Evolutionary conservation across 2,888 invertebrate genomes (phyloP).

Genomic region (Napeogenes sylphis): DNA sequence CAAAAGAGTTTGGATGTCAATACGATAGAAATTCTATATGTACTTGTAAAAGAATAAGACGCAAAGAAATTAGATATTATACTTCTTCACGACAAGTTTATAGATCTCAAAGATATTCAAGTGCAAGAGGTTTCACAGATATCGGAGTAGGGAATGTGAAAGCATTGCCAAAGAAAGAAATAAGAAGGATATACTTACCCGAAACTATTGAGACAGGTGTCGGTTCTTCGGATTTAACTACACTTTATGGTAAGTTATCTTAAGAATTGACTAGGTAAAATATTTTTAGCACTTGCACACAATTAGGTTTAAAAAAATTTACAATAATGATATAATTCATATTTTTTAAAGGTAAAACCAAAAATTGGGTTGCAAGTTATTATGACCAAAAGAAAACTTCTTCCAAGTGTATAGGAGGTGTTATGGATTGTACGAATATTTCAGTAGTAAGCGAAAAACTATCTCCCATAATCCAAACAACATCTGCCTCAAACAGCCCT

Average conservation of each 20-base stretch:
- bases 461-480: conserved; percentile 53
- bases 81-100: conserved; percentile 26
- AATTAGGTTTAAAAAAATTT: too few species aligned
- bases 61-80: conserved; percentile 20
- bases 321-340: not conserved
- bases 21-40: conserved; percentile 39
- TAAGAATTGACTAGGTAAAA: not conserved
- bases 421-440: conserved; percentile 37
- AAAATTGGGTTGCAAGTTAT: conserved; percentile 34
- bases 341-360: conserved; percentile 39
- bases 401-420: conserved; percentile 56
- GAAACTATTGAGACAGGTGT: conserved; percentile 53
- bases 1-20: conserved; percentile 47
- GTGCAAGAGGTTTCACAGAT: conserved; percentile 43
- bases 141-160: conserved; percentile 54
- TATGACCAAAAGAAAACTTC: conserved; percentile 50
- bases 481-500: conserved; percentile 48
- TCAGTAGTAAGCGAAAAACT: conserved; percentile 46
- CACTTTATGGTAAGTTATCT: conserved; percentile 8
- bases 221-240: conserved; percentile 34
- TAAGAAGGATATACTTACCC: conserved; percentile 52
- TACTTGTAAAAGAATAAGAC: conserved; percentile 29
- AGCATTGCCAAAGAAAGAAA: conserved; percentile 44
- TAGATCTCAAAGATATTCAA: conserved; percentile 26
- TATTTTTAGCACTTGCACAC: too few species aligned